Evolutionary conservation across 2,888 invertebrate genomes (phyloP).

Genomic region (Spicauda simplicius): DNA sequence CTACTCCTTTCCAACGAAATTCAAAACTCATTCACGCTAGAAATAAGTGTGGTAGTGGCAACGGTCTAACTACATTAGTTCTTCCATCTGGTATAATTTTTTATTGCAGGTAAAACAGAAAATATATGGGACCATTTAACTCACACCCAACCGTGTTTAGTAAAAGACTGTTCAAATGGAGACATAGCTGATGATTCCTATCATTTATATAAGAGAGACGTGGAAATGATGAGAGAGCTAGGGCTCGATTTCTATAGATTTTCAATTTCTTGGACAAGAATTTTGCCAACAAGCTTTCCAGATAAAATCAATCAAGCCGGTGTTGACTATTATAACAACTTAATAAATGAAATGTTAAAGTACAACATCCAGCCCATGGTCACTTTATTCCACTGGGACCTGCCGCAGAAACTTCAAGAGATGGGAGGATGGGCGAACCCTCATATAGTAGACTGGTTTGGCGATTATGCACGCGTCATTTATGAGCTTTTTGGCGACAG

Average conservation of each 20-base stretch:
- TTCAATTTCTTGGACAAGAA: conserved; percentile 85
- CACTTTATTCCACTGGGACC: conserved; percentile 47
- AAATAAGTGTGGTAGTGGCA: no score
- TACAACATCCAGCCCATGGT: conserved; percentile 76
- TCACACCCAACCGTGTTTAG: conserved; percentile 69
- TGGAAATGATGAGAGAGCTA: conserved; percentile 21
- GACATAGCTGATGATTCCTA: conserved; percentile 69
- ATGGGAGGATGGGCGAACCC: conserved; percentile 61
- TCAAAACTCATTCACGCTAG: no score
- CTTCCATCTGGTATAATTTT: background rate
- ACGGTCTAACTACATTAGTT: no score
- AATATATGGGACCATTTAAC: conserved; percentile 86
- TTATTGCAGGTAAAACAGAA: conserved; percentile 70
- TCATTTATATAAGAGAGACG: conserved; percentile 18
- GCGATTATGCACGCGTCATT: conserved; percentile 66
- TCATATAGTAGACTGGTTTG: conserved; percentile 68
- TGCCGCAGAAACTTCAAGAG: conserved; percentile 48
- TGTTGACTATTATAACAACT: conserved; percentile 55
- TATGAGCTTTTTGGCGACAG: conserved; percentile 71
- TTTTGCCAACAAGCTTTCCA: conserved; percentile 18
- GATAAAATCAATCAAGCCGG: conserved; percentile 77
- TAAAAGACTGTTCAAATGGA: conserved; percentile 81
- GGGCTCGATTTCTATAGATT: conserved; percentile 66
- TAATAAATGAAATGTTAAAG: conserved; percentile 82
- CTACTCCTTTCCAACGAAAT: no score